Percentiles rank a stretch among this genome's conserved stretches.
Conservation (phyloP, 1,140 invertebrate species). For the Epicauta chinensis region DNA sequence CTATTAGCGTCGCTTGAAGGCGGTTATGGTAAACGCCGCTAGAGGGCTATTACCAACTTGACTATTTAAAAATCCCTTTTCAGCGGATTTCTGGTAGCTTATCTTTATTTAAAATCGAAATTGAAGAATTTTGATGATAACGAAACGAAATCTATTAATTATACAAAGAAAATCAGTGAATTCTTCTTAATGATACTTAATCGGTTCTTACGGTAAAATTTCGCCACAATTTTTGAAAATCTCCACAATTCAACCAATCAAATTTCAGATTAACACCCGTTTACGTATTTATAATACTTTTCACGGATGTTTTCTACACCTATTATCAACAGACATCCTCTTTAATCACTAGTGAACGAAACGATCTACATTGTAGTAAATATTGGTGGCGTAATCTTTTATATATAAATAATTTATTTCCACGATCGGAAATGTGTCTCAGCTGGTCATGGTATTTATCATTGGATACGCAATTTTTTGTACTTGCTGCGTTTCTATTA, state of each 20-base stretch:
- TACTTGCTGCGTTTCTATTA: conserved; percentile 48
- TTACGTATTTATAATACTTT: conserved; percentile 48
- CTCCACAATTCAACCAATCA: no score
- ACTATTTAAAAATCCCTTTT: no score
- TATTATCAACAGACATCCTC: conserved; percentile 47
- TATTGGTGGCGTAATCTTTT: conserved; percentile 61
- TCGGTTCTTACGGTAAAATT: conserved; percentile 47
- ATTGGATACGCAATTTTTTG: conserved; percentile 74
- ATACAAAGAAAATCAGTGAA: conserved; percentile 28
- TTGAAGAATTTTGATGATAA: conserved; percentile 25
- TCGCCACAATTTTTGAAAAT: conserved; percentile 12
- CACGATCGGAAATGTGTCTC: conserved; percentile 55
- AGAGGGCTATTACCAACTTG: no score
- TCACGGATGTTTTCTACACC: conserved; percentile 45
- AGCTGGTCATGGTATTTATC: conserved; percentile 78
- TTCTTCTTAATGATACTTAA: conserved; percentile 36
- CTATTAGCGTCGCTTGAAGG: not conserved
- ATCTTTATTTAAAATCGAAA: conserved; percentile 40
- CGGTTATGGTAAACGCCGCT: no score
- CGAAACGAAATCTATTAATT: conserved; percentile 23
- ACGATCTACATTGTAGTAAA: conserved; percentile 47
- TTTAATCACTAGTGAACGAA: conserved; percentile 46
- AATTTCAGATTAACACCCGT: conserved; percentile 48
- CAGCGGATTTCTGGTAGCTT: conserved; percentile 45
- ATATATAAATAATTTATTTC: conserved; percentile 57